A percentile compares a stretch with the other conserved stretches of the same genome.
Evolutionary conservation across 2,113 vertebrate species (phyloP).

Genomic region (Oxygymnocypris stewartii): DNA sequence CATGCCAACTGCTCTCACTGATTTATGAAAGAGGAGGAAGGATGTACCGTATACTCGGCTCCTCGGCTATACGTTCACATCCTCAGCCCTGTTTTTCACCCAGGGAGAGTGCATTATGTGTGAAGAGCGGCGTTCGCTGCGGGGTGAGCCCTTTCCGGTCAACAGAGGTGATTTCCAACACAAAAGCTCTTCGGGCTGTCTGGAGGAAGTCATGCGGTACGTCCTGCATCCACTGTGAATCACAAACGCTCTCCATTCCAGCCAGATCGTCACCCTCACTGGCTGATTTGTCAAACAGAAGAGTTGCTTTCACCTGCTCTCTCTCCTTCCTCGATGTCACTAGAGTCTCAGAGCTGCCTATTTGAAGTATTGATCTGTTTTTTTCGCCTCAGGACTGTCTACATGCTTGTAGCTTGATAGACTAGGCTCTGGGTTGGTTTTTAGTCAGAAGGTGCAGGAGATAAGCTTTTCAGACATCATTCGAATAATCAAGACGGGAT

Average conservation of each 20-base stretch:
- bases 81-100: background rate
- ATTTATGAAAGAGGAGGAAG: conserved; percentile 26
- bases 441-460: background rate
- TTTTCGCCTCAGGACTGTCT: conserved; percentile 37
- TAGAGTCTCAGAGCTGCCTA: conserved; percentile 13
- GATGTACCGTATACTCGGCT: background rate
- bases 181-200: conserved; percentile 37
- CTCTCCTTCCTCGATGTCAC: conserved; percentile 28
- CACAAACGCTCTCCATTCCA: conserved; percentile 32
- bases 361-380: conserved; percentile 44
- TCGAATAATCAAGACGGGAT: background rate
- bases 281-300: conserved; percentile 36
- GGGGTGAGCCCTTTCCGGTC: conserved; percentile 18
- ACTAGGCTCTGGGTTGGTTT: conserved; percentile 1
- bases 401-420: conserved; percentile 18
- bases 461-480: background rate
- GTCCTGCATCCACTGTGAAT: conserved; percentile 41
- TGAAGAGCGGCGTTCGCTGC: conserved; percentile 20
- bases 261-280: conserved; percentile 9
- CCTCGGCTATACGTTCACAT: background rate
- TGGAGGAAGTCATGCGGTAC: conserved; percentile 46
- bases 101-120: conserved; percentile 15
- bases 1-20: background rate
- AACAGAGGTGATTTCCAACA: conserved; percentile 29
- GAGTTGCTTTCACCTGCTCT: background rate